These are phyloP conservation scores for Actinopyga echinites DNA, from an alignment of 53 echinoderm and acorn worm species.

Conservation along the genomic window DNA sequence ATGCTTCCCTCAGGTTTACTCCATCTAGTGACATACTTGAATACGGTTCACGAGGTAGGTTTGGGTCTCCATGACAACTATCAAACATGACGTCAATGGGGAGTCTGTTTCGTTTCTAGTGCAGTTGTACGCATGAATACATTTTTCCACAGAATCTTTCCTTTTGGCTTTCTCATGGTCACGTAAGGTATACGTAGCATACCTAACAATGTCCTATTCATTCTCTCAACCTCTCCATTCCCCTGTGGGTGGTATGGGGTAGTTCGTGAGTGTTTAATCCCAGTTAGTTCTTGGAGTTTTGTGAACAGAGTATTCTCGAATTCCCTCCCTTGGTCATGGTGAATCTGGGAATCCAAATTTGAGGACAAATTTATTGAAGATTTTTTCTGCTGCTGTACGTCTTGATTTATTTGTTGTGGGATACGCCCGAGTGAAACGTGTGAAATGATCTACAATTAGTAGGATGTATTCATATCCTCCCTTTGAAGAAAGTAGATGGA, in stretches of 20 bases:
- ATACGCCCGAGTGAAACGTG: conserved; percentile 57
- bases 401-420: conserved; percentile 62
- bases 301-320: conserved; percentile 47
- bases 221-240: too few relatives aligned
- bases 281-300: conserved; percentile 23
- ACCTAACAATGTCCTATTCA: too few relatives aligned
- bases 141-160: conserved; percentile 48
- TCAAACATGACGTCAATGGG: conserved; percentile 48
- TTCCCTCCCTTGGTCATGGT: conserved; percentile 54
- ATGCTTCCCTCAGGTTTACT: conserved; percentile 39
- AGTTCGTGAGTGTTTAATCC: conserved; percentile 5
- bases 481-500: conserved; percentile 25
- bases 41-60: background rate
- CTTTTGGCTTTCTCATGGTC: conserved; percentile 30
- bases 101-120: conserved; percentile 39
- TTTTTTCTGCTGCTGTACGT: conserved; percentile 43
- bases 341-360: conserved; percentile 44
- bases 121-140: conserved; percentile 59
- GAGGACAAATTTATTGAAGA: conserved; percentile 34
- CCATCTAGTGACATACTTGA: conserved; percentile 39
- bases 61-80: background rate
- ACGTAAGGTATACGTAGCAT: conserved; percentile 38
- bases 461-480: too few relatives aligned
- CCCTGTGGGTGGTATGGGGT: too few relatives aligned
- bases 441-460: conserved; percentile 53